Evolutionary conservation across 2,113 vertebrate species (phyloP).

Genomic region (Scartelaos histophorus): DNA sequence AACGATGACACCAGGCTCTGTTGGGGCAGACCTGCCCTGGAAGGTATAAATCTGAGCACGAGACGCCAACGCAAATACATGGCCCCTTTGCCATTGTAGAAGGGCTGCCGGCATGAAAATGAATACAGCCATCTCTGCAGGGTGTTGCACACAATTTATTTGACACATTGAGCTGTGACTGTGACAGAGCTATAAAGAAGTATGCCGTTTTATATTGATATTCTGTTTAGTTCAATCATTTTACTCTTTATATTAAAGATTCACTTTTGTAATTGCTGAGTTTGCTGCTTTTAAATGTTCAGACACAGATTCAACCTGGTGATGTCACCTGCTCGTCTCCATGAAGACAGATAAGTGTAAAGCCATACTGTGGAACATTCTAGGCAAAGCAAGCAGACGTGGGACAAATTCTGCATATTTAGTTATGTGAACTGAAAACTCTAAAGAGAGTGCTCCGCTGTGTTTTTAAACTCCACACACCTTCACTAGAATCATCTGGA

Average conservation of each 20-base stretch:
- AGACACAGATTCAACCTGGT: too few species aligned
- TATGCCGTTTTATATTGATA: neutral
- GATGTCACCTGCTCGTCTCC: too few species aligned
- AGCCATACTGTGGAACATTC: too few species aligned
- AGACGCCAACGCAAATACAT: slow-evolving; percentile 64
- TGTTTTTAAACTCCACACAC: too few species aligned
- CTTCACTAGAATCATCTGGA: too few species aligned
- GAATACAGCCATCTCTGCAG: slow-evolving; percentile 17
- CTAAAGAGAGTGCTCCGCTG: too few species aligned
- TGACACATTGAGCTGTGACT: slow-evolving; percentile 2
- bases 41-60: slow-evolving; percentile 63
- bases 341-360: too few species aligned
- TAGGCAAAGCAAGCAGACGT: too few species aligned
- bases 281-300: too few species aligned
- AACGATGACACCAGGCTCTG: slow-evolving; percentile 46
- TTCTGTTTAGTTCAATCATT: neutral
- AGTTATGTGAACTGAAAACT: too few species aligned
- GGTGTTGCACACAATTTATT: slow-evolving; percentile 1
- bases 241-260: neutral
- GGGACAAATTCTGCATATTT: too few species aligned
- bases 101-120: slow-evolving; percentile 36
- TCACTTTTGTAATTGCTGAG: too few species aligned
- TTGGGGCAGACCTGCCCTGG: slow-evolving; percentile 40
- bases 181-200: neutral
- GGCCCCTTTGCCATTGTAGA: slow-evolving; percentile 47